phyloP scores from a whole-genome alignment of 2,797 vertebrate species.

The Micromesistius poutassou region DNA sequence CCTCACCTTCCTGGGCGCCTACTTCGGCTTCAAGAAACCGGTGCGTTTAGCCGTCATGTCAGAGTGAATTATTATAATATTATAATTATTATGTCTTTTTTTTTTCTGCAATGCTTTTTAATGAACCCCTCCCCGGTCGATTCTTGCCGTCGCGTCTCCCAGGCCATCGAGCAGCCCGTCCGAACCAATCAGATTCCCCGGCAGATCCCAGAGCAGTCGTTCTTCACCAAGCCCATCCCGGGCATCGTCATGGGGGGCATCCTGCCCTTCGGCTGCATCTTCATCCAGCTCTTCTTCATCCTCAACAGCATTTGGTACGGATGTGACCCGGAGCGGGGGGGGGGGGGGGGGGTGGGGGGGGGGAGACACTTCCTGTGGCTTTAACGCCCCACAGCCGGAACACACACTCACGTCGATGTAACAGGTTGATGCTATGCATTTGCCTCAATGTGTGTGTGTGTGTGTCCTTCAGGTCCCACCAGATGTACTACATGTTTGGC shows the following conservation, averaged over 20 bases:
- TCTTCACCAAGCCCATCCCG: slow-evolving; percentile 84
- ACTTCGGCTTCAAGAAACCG: slow-evolving; percentile 88
- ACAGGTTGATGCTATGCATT: too few relatives aligned
- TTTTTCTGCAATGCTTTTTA: not conserved
- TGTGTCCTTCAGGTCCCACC: slow-evolving; percentile 81
- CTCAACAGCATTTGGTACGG: slow-evolving; percentile 91
- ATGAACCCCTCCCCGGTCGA: not conserved
- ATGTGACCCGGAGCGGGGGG: not conserved
- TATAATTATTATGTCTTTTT: too few relatives aligned
- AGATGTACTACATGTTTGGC: slow-evolving; percentile 94
- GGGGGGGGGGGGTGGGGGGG: too few relatives aligned
- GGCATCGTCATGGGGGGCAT: slow-evolving; percentile 88
- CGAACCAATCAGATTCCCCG: slow-evolving; percentile 85
- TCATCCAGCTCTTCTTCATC: slow-evolving; percentile 93
- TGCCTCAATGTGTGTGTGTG: not conserved
- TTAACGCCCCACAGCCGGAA: not conserved
- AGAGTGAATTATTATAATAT: too few relatives aligned
- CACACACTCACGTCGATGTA: not conserved
- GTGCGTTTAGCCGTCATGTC: slow-evolving; percentile 60
- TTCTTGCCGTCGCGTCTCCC: not conserved
- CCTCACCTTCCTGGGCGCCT: slow-evolving; percentile 84
- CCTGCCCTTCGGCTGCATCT: slow-evolving; percentile 89
- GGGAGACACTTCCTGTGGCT: not conserved
- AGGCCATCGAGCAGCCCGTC: slow-evolving; percentile 85
- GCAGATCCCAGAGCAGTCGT: slow-evolving; percentile 84